Base-by-base conservation (phyloP, 53 echinoderm and acorn worm genomes). In the Henricia sp. region DNA sequence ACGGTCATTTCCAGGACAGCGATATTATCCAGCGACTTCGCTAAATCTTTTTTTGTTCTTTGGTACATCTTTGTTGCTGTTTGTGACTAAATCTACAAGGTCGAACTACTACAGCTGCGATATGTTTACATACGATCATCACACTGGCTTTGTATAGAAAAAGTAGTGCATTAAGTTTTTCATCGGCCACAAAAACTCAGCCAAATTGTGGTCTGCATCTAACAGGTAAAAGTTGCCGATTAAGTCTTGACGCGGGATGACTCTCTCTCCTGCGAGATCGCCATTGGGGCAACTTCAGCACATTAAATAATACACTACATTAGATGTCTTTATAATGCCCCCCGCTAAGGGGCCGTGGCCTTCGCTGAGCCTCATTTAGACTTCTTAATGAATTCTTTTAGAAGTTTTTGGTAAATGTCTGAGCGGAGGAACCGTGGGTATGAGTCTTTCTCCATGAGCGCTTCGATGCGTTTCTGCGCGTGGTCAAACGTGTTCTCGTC, bases 361-460 rank as follows among this genome's bases (percentile, higher is more conserved):
- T 12, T 0, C 23, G 27, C 27, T 26, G 50, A 62, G 80, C 80
- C 63, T 80, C 80, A 80, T 80, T 80, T 80, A 33, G 80, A 86
- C 62, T 86, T 86, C 41, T 86, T 76, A 50, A 85, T 85, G 77
- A 72, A 74, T 67, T 86, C 86, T 56, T 86, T 85, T 82, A 90
- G 85, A 80, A 90, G 90, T 85, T 86, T 90, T 82, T 94, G 94
- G 68, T 94, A 97, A 67, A 97, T 94, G 67, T 97, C 99, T 19
- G 99, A 97, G 24, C 94, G 90, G 21, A 97, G 55, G 86, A 97
- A 97, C n/a, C 99, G 75, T 23, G 99, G 99, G 52, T 97, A 97
- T 11, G 99, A 97, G 84, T 97, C 99, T 74, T 97, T 97, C 84
- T 97, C 99, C 99, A 97, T 97, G 11, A 97, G 88, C 1, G 99